Evolutionary conservation across 2,113 vertebrate genomes (phyloP), one percentile per base, ranked within the genome.

Genomic region (Phoenicopterus ruber): DNA sequence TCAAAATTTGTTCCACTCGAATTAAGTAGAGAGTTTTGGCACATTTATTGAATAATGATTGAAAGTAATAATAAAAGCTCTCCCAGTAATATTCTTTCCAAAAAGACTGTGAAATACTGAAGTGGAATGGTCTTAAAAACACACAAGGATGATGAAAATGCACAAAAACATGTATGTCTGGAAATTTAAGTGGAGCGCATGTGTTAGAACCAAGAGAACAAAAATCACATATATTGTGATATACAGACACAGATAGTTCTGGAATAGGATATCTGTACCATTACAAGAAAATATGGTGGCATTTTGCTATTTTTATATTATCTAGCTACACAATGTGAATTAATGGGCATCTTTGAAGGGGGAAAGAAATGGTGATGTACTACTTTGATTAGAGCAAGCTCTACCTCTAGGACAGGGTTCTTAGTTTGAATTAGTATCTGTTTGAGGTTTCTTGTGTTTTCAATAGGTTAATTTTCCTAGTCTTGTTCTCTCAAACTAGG

Each of bases 141-240:
- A 21, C 38, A 34, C 31, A n/a, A n/a, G 8, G n/a, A 17, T 88
- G 16, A 49, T 92, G 10, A 73, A 82, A 72, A 52, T 61, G 24
- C 36, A 62, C 36, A n/a, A 54, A 90, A 20, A 3, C 15, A 46
- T 3, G 0, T 31, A 49, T 2, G 5, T 71, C 46, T 63, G 31
- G 38, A 86, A 78, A 73, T 69, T 19, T 25, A 28, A 88, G 49
- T 34, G 11, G 13, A n/a, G 3, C 0, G 0, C 19, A 20, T 0
- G 0, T 32, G 9, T 72, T 82, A 58, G 31, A 65, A 77, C 4
- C 7, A 62, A 80, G 32, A 92, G 40, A 85, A 57, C 12, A 78
- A 78, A 74, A 72, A 44, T 79, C 49, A 67, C 10, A 14, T 63
- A 2, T 17, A 36, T 79, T 58, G 59, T 78, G 44, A 44, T 11